A percentile compares a stretch with the other conserved stretches of the same genome.
Conservation (phyloP, 1,140 invertebrate species). For the Diuraphis noxia region DNA sequence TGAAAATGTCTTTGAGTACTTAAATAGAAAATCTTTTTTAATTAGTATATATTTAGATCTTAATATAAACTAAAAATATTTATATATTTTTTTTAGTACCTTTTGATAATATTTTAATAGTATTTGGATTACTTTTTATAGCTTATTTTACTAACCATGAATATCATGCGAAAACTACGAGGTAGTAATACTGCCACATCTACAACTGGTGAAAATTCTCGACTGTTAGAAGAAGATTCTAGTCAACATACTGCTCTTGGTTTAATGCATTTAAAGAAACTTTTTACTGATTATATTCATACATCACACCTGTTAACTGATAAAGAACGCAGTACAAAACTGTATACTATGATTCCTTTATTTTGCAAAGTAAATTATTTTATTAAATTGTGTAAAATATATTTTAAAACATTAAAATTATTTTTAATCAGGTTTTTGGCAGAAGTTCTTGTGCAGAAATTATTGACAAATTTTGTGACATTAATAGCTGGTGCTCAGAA, state of each 20-base stretch:
- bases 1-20: background rate
- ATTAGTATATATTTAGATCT: background rate
- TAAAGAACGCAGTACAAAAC: conserved; percentile 85
- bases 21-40: background rate
- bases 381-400: background rate
- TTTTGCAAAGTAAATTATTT: conserved; percentile 86
- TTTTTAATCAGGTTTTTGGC: conserved; percentile 77
- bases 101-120: background rate
- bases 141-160: conserved; percentile 65
- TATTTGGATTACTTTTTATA: background rate
- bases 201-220: conserved; percentile 61
- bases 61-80: background rate
- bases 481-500: conserved; percentile 89
- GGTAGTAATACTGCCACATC: conserved; percentile 64
- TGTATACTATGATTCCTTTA: conserved; percentile 96
- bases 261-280: conserved; percentile 92
- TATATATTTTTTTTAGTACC: background rate
- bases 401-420: background rate
- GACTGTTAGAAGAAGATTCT: conserved; percentile 62
- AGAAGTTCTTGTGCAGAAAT: conserved; percentile 87
- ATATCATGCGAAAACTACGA: conserved; percentile 81
- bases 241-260: conserved; percentile 83
- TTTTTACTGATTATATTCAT: conserved; percentile 92
- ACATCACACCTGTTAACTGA: conserved; percentile 78
- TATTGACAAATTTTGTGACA: conserved; percentile 94